Evolutionary conservation across 2,113 vertebrate genomes (phyloP), one percentile per base, ranked within the genome.

Genomic region (Verasper variegatus): DNA sequence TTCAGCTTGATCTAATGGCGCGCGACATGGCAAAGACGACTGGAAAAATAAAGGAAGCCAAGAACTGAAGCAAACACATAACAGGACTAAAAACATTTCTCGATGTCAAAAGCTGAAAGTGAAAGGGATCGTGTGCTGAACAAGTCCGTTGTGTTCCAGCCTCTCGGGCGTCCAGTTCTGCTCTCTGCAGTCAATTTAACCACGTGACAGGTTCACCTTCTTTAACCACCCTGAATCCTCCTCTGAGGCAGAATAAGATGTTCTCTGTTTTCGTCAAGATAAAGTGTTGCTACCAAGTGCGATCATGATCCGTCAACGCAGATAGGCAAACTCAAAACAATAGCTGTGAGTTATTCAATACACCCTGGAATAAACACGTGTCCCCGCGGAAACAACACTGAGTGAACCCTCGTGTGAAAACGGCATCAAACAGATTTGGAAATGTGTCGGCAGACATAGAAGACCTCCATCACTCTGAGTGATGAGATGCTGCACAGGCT

Each of bases 321-420:
- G 66, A 80, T 26, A 65, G 74, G 35, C 31, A 74, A 57, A 67
- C 58, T 59, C 63, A 49, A 79, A 90, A 88, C 77, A 82, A 76
- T 69, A 69, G 66, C 68, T 45, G 67, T 75, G 57, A 85, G 67
- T 78, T 84, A 88, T 91, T 83, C 68, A 82, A 57, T 68, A 86
- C 68, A 81, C 14, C 12, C 57, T 51, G 58, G 45, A 81, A 68
- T 65, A 86, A 89, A 80, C 83, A 86, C 56, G 76, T 10, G 21
- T 86, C 77, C 71, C 82, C 67, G 83, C 84, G 85, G 85, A 82
- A 82, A 88, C 82, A 2, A 88, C 80, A 73, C 73, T 17, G 57
- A 60, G 55, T 80, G 79, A 83, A 73, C 77, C 24, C 61, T 49
- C 6, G 57, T 69, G 81, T 74, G 73, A 75, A 78, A 78, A 58